These are phyloP conservation scores for Novumbra hubbsi DNA, from an alignment of 2,797 vertebrate species.

Conservation along the genomic window DNA sequence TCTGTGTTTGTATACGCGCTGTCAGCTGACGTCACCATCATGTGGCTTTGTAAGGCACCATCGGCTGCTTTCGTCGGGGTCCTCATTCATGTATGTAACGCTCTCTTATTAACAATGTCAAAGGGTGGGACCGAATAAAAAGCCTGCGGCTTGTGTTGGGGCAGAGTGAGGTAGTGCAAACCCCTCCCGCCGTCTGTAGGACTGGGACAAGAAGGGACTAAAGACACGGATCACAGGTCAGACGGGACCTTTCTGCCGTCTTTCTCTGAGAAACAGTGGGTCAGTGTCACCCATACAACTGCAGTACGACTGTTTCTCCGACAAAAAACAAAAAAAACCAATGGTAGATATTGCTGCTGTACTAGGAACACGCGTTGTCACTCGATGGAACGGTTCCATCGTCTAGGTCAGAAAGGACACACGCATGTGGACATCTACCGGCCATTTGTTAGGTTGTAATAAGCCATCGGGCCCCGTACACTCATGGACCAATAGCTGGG, in stretches of 20 bases:
- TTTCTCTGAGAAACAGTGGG: not conserved
- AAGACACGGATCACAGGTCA: not conserved
- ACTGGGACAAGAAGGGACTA: not conserved
- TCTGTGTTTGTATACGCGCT: conserved; percentile 34
- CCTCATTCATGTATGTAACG: conserved; percentile 21
- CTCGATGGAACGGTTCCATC: conserved; percentile 20
- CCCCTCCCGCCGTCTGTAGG: not conserved
- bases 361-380: not conserved
- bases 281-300: conserved; percentile 5
- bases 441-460: conserved; percentile 9
- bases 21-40: conserved; percentile 38
- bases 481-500: conserved; percentile 49
- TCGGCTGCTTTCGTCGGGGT: conserved; percentile 32
- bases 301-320: conserved; percentile 12
- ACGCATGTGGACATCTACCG: conserved; percentile 16
- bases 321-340: conserved; percentile 10
- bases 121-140: not conserved
- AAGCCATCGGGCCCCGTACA: conserved; percentile 49
- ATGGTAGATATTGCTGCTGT: conserved; percentile 7
- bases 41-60: conserved; percentile 41
- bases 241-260: not conserved
- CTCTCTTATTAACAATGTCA: not conserved
- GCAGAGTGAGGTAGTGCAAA: not conserved
- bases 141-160: not conserved
- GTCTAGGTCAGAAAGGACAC: conserved; percentile 26